Percentiles rank a stretch among this genome's conserved stretches.
Conservation (phyloP, 2,888 invertebrate species). For the Acleris sparsana region DNA sequence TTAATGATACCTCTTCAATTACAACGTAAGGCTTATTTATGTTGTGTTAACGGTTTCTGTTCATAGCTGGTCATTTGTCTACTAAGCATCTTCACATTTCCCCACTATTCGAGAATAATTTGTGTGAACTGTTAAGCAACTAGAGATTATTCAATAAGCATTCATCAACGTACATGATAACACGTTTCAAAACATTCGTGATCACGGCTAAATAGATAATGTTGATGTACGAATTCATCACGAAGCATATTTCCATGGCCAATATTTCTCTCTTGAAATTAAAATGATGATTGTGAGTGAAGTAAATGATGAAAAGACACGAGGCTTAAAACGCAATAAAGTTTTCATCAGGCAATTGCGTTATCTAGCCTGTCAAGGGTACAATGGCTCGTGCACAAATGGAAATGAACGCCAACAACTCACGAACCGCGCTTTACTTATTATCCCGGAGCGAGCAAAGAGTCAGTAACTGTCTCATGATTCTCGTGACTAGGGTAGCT, state of each 20-base stretch:
- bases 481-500: constrained; percentile 48
- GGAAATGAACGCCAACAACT: constrained; percentile 54
- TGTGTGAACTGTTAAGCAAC: neutral
- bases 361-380: constrained; percentile 38
- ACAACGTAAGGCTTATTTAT: constrained; percentile 39
- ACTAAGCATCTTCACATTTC: constrained; percentile 6
- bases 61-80: constrained; percentile 6
- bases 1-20: constrained; percentile 42
- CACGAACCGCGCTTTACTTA: constrained; percentile 60
- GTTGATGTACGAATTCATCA: neutral
- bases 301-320: constrained; percentile 30
- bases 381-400: constrained; percentile 49
- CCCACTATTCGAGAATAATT: constrained; percentile 1
- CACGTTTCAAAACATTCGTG: constrained; percentile 19
- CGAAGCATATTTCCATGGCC: constrained; percentile 10
- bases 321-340: constrained; percentile 33
- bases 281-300: constrained; percentile 20
- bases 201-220: constrained; percentile 2
- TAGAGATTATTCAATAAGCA: neutral
- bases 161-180: constrained; percentile 12
- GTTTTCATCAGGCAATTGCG: constrained; percentile 37
- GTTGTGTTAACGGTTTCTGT: constrained; percentile 22
- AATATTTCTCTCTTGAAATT: constrained; percentile 10
- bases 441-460: constrained; percentile 52
- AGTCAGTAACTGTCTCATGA: constrained; percentile 48